phyloP scores from a whole-genome alignment of 2,888 invertebrate species.

The Pyrgus malvae region DNA sequence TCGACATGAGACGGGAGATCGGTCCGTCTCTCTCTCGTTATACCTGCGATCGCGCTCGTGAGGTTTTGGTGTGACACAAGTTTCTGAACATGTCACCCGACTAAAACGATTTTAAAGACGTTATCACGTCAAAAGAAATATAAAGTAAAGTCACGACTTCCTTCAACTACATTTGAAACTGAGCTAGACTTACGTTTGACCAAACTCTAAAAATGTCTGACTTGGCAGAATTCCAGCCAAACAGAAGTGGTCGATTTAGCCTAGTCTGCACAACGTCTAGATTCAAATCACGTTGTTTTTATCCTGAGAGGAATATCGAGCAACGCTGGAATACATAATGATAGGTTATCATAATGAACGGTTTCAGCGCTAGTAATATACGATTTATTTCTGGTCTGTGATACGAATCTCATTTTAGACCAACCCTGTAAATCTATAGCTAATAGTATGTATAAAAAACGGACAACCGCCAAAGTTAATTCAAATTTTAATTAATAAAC shows the following conservation, averaged over 20 bases:
- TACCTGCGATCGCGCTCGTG: too few relatives aligned
- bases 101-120: too few relatives aligned
- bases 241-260: constrained; percentile 15
- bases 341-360: constrained; percentile 19
- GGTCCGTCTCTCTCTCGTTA: too few relatives aligned
- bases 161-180: background rate
- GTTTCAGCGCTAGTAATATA: constrained; percentile 8
- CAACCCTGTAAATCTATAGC: too few relatives aligned
- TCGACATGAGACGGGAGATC: too few relatives aligned
- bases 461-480: too few relatives aligned
- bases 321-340: constrained; percentile 3
- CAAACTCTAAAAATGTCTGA: constrained; percentile 9
- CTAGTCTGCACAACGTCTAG: constrained; percentile 25
- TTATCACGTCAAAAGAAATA: background rate
- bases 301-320: constrained; percentile 11
- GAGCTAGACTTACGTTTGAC: background rate
- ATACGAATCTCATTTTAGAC: background rate
- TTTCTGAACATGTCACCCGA: too few relatives aligned
- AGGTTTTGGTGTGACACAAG: too few relatives aligned
- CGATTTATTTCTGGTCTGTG: constrained; percentile 9
- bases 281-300: constrained; percentile 21
- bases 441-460: too few relatives aligned
- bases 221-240: constrained; percentile 15
- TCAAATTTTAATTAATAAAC: too few relatives aligned
- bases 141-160: background rate